These are phyloP conservation scores for Scatophagus argus DNA, from an alignment of 2,113 vertebrate genomes.

Conservation along the genomic window DNA sequence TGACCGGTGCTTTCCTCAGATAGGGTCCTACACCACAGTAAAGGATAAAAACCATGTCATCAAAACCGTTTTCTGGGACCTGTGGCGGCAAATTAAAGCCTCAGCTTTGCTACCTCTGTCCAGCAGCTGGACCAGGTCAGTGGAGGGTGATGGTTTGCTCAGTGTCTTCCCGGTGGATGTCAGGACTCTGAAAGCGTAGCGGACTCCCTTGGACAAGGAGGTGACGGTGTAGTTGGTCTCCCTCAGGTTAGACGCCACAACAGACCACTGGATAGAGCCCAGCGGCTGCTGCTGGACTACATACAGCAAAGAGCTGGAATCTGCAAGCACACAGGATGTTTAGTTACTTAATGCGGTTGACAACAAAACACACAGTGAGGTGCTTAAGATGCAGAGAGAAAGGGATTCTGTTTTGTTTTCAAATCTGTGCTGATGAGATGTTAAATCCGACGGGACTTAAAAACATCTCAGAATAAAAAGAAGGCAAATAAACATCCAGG, in stretches of 20 bases:
- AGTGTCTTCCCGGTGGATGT: slow-evolving; percentile 88
- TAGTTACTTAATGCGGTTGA: background rate
- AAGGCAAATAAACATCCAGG: background rate
- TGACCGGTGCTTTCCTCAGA: slow-evolving; percentile 87
- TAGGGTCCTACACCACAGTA: slow-evolving; percentile 85
- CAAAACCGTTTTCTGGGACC: no score
- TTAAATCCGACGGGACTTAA: slow-evolving; percentile 5
- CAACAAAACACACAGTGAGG: background rate
- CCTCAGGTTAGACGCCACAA: slow-evolving; percentile 84
- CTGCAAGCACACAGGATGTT: slow-evolving; percentile 72
- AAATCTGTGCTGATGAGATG: background rate
- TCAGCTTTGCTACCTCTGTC: slow-evolving; percentile 84
- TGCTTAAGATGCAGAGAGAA: background rate
- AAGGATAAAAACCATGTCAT: background rate
- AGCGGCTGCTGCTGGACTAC: slow-evolving; percentile 93
- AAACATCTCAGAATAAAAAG: slow-evolving; percentile 10
- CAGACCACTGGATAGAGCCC: slow-evolving; percentile 91
- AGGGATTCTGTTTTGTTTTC: background rate
- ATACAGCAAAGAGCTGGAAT: slow-evolving; percentile 87
- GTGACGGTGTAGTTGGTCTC: slow-evolving; percentile 85
- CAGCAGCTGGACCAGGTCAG: slow-evolving; percentile 88
- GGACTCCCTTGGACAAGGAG: slow-evolving; percentile 89
- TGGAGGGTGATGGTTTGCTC: slow-evolving; percentile 91
- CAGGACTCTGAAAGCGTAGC: slow-evolving; percentile 92
- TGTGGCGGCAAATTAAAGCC: background rate